Base-by-base conservation (phyloP, 37 sponge, comb jelly and placozoan species). In the Axinella damicornis region DNA sequence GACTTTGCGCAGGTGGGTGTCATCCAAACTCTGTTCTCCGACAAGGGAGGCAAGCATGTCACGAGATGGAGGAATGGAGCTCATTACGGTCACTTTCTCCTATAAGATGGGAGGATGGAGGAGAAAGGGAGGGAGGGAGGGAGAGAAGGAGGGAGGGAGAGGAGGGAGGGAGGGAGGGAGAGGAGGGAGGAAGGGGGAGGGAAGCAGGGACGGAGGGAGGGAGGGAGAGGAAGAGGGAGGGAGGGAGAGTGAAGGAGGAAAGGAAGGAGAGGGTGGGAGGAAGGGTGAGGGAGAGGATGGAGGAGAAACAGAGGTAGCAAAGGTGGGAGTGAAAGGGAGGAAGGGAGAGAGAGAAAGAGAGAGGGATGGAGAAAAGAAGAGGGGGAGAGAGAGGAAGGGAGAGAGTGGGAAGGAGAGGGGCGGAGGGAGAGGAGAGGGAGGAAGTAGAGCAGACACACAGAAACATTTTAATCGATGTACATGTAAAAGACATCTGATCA, bases 61-160 rank as follows among this genome's bases (percentile, higher is more conserved):
- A 24, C 72, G 70, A 11, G 78, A 81, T 1, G 90, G 84, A 57
- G 92, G 73, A 21, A 98, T 76, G 57, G 79, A 80, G 21, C 87
- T 36, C 73, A 98, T 85, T 2, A 92, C 87, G 0, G 96, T 96
- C 1, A 92, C 73, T 78, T 98, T 98, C 83, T 98, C 99, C 96
- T 97, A 65, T 41, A 59, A 54, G 2, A 53, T 13, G 20, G 60
- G 38, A 53, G 22, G 57, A 34, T 17, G 25, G 68, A 19, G 20
- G 25, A 54, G 37, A 73, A 74, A 25, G 61, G 11, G 38, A 34
- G 13, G 6, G 38, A 36, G 71, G 13, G 71, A 9, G 35, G 35
- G 71, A 21, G 22, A 34, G 71, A 11, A 4, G 38, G 5, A 12
- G 46, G 9, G 9, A 46, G 4, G 46, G 46, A 25, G 30, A 13